phyloP scores from a whole-genome alignment of 2,797 vertebrate genomes.

The Lacerta agilis region DNA sequence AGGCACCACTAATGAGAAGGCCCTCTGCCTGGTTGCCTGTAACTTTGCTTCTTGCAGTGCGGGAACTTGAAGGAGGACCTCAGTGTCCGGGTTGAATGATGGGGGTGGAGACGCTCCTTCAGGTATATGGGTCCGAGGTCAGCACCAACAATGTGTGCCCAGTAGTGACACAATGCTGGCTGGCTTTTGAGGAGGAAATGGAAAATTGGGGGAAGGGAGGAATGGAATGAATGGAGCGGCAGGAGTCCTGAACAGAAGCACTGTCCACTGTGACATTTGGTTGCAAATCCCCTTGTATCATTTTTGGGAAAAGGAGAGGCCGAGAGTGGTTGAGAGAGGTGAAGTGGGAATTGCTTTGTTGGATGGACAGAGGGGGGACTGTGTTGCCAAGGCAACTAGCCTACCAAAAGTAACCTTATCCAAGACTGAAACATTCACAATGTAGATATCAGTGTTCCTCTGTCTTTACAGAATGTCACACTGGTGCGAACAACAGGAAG shows the following conservation, averaged over 20 bases:
- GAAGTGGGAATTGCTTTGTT: background rate
- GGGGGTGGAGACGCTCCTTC: too few species aligned
- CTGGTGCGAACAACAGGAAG: background rate
- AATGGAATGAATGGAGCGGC: background rate
- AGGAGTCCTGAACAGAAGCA: background rate
- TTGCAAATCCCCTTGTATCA: background rate
- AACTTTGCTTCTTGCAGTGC: too few species aligned
- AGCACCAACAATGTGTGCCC: background rate
- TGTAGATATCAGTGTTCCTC: background rate
- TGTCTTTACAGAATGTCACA: background rate
- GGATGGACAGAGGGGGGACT: background rate
- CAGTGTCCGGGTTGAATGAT: too few species aligned
- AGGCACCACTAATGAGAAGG: too few species aligned
- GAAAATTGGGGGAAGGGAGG: background rate
- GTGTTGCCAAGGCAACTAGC: conserved; percentile 5
- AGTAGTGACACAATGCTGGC: background rate
- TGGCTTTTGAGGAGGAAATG: background rate
- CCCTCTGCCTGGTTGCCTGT: too few species aligned
- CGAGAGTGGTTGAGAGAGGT: background rate
- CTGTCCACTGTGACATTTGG: background rate
- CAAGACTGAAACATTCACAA: background rate
- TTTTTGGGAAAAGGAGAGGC: background rate
- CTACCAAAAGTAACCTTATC: background rate
- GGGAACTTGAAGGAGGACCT: too few species aligned
- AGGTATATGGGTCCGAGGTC: too few species aligned